Percentiles rank a stretch among this genome's conserved stretches.
phyloP scores from a whole-genome alignment of 2,113 vertebrate genomes.

The Xenopus borealis region DNA sequence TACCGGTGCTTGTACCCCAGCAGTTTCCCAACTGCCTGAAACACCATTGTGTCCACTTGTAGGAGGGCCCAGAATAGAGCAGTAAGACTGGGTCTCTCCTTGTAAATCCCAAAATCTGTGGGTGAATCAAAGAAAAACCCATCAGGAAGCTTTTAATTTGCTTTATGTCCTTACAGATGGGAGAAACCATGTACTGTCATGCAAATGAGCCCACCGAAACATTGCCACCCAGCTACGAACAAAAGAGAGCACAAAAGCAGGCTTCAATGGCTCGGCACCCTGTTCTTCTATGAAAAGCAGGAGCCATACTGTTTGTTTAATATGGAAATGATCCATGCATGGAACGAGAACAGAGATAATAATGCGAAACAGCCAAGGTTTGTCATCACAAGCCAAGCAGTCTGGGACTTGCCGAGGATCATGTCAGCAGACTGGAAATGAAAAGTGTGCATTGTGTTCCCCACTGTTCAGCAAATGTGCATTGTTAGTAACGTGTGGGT shows the following conservation, averaged over 20 bases:
- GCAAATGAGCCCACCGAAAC: conserved; percentile 15
- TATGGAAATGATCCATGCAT: background rate
- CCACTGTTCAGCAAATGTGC: too few species aligned
- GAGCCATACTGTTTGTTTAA: conserved; percentile 4
- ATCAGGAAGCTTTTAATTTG: background rate
- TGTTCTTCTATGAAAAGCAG: background rate
- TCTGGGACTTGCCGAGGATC: background rate
- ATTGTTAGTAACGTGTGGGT: too few species aligned
- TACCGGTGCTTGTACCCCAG: conserved; percentile 41
- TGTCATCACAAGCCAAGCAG: background rate
- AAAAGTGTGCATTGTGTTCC: too few species aligned
- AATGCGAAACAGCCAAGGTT: background rate
- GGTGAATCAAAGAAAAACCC: background rate
- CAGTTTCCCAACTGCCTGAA: conserved; percentile 44
- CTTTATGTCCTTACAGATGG: background rate
- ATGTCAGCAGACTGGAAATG: background rate
- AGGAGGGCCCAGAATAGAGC: background rate
- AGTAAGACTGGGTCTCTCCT: background rate
- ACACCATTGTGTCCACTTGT: conserved; percentile 32
- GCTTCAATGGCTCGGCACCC: background rate
- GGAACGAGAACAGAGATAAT: background rate
- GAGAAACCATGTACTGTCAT: conserved; percentile 3
- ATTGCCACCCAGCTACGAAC: background rate
- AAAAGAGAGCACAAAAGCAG: background rate
- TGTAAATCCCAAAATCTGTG: background rate